Conservation (phyloP, 2,113 vertebrate genomes). For the Neogobius melanostomus region DNA sequence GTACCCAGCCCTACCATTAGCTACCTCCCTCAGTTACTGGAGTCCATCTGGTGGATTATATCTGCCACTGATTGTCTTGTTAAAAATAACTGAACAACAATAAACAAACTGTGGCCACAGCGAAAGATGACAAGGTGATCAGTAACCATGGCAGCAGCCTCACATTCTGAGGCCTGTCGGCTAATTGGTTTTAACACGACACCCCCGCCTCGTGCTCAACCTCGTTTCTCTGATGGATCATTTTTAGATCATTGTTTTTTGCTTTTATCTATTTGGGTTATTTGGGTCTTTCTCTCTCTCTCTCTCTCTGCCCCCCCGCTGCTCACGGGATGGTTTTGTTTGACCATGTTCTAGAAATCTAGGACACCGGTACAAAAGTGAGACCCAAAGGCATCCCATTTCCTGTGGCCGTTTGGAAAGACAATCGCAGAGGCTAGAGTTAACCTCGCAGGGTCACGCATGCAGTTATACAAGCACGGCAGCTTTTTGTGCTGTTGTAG, state of each 20-base stretch:
- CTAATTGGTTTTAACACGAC: constrained; percentile 37
- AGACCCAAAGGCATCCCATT: constrained; percentile 36
- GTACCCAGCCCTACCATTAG: too few species aligned
- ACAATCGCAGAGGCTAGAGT: constrained; percentile 13
- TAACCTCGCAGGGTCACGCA: neutral
- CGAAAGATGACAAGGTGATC: constrained; percentile 25
- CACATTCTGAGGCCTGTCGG: constrained; percentile 18
- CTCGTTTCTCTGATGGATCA: neutral
- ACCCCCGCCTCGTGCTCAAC: constrained; percentile 27
- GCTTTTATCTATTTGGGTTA: neutral
- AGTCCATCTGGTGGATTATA: too few species aligned
- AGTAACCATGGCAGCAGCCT: constrained; percentile 48
- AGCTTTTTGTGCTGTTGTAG: too few species aligned
- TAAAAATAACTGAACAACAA: neutral
- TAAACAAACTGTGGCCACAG: constrained; percentile 6
- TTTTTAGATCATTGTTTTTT: constrained; percentile 13
- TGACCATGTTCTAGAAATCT: constrained; percentile 28
- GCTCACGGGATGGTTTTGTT: constrained; percentile 15
- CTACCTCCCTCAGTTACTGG: too few species aligned
- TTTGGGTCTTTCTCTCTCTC: neutral
- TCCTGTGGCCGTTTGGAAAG: constrained; percentile 26
- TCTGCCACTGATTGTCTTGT: neutral
- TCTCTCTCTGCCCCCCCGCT: neutral
- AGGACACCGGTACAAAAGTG: constrained; percentile 28
- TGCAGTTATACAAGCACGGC: neutral